phyloP scores from a whole-genome alignment of 2,797 vertebrate species.

The Malurus leucopterus region DNA sequence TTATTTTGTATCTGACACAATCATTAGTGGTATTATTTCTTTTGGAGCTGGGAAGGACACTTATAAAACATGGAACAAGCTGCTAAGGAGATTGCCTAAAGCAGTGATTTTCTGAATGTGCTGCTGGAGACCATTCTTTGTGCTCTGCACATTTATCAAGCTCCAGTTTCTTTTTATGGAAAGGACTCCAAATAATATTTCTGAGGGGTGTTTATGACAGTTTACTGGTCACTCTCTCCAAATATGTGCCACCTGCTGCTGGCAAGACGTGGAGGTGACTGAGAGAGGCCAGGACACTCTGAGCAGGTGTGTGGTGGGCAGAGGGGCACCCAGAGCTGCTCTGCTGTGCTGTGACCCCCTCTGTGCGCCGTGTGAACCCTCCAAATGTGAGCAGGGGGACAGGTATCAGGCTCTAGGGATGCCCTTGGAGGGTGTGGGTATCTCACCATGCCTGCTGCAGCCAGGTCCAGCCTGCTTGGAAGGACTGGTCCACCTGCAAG shows the following conservation, averaged over 20 bases:
- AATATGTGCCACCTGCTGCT: not conserved
- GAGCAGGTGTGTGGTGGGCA: not conserved
- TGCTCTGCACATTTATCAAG: not conserved
- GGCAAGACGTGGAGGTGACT: fast-evolving
- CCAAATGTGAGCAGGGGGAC: not conserved
- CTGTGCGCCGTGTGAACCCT: not conserved
- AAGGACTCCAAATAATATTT: not conserved
- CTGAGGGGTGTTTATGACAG: not conserved
- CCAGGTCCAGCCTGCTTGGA: not conserved
- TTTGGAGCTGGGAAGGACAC: conserved; percentile 20
- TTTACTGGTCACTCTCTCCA: not conserved
- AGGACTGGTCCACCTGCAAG: not conserved
- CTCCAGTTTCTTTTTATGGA: not conserved
- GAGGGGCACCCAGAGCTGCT: not conserved
- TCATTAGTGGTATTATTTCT: conserved; percentile 47
- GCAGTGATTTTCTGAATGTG: conserved; percentile 11
- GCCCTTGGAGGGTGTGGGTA: not conserved
- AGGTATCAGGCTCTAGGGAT: not conserved
- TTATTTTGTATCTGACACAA: conserved; percentile 43
- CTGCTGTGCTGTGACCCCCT: not conserved
- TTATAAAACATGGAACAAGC: conserved; percentile 42
- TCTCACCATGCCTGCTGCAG: not conserved
- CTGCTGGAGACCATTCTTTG: not conserved
- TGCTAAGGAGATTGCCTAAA: conserved; percentile 36
- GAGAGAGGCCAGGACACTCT: not conserved